Percentiles rank a stretch among this genome's conserved stretches.
These are phyloP conservation scores for Orchesellides sinensis DNA, from an alignment of 2,888 invertebrate genomes.

Conservation along the genomic window DNA sequence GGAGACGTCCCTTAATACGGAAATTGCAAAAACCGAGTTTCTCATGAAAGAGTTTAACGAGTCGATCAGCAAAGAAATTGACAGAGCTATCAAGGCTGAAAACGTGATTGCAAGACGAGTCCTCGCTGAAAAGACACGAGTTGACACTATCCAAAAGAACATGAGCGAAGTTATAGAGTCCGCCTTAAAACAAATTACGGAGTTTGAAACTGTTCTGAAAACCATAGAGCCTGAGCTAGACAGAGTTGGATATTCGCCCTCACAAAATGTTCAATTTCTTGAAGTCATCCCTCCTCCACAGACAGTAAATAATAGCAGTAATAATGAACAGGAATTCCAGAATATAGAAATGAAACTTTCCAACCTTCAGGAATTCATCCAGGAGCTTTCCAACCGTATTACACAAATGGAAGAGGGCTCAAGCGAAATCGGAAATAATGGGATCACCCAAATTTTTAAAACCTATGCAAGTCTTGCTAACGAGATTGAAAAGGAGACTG, in stretches of 20 bases:
- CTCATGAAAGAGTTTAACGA: constrained; percentile 45
- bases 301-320: background rate
- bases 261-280: background rate
- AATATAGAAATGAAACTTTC: constrained; percentile 29
- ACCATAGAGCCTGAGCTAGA: background rate
- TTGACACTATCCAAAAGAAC: constrained; percentile 51
- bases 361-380: constrained; percentile 37
- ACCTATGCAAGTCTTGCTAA: constrained; percentile 53
- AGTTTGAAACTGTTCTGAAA: constrained; percentile 2
- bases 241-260: background rate
- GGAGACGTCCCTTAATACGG: constrained; percentile 21
- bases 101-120: constrained; percentile 51
- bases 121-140: constrained; percentile 38
- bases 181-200: constrained; percentile 26
- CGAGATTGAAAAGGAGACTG: constrained; percentile 52
- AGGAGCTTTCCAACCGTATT: constrained; percentile 26
- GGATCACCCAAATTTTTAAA: constrained; percentile 54
- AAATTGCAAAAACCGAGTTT: constrained; percentile 38
- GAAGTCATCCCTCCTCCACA: background rate
- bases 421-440: constrained; percentile 25
- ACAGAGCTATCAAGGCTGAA: constrained; percentile 51
- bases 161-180: constrained; percentile 9
- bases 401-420: constrained; percentile 32
- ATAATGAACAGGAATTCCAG: constrained; percentile 31
- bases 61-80: constrained; percentile 40